A percentile compares a stretch with the other conserved stretches of the same genome.
Evolutionary conservation across 2,797 vertebrate species (phyloP).

Genomic region (Poecilia wingei): DNA sequence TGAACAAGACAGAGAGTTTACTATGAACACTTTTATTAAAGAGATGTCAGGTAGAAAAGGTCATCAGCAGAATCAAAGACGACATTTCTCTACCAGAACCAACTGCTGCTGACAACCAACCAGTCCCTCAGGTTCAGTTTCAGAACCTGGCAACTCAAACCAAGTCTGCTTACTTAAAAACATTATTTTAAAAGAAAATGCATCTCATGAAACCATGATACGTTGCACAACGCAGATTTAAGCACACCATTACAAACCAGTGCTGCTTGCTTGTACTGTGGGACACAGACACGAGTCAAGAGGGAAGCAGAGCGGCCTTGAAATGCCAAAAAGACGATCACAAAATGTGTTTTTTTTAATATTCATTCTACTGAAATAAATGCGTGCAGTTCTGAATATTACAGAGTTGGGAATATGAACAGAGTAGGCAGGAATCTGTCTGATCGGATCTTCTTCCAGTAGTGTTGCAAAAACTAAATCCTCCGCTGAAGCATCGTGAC

Average conservation of each 20-base stretch:
- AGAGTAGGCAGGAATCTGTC: constrained; percentile 30
- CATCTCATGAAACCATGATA: constrained; percentile 49
- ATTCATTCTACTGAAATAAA: constrained; percentile 43
- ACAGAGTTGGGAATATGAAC: constrained; percentile 41
- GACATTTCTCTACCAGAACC: constrained; percentile 40
- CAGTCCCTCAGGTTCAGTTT: constrained; percentile 41
- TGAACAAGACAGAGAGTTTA: constrained; percentile 20
- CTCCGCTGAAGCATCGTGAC: constrained; percentile 14
- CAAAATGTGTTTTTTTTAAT: constrained; percentile 15
- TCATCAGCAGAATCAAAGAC: constrained; percentile 64
- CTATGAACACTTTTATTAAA: constrained; percentile 83
- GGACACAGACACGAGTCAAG: constrained; percentile 28
- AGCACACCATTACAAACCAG: constrained; percentile 53
- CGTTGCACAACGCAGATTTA: constrained; percentile 48
- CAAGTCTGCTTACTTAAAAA: constrained; percentile 42
- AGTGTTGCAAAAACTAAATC: constrained; percentile 39
- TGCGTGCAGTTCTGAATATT: constrained; percentile 43
- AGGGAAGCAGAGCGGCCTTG: constrained; percentile 30
- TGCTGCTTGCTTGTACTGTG: constrained; percentile 38
- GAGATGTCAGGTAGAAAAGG: constrained; percentile 77
- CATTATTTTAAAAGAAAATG: constrained; percentile 50
- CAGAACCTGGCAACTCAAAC: constrained; percentile 45
- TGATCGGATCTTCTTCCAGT: constrained; percentile 29
- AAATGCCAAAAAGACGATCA: constrained; percentile 26
- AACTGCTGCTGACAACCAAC: constrained; percentile 46